A percentile compares a stretch with the other conserved stretches of the same genome.
phyloP scores from a whole-genome alignment of 2,888 invertebrate species.

The Platycnemis pennipes region DNA sequence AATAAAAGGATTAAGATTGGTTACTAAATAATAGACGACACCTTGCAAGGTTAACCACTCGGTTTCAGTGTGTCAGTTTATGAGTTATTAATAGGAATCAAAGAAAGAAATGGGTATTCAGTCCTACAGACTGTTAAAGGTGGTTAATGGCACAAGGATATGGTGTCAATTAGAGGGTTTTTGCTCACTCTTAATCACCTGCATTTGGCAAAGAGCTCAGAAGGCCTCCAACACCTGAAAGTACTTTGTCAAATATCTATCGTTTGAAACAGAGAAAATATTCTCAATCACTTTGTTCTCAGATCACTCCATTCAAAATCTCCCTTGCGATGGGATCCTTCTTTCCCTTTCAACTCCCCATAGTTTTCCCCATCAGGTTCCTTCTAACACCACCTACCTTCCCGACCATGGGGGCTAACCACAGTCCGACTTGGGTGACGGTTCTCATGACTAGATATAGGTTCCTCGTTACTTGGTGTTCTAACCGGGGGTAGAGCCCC shows the following conservation, averaged over 20 bases:
- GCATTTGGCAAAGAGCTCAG: slow-evolving; percentile 62
- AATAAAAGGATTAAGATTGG: slow-evolving; percentile 75
- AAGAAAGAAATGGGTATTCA: slow-evolving; percentile 45
- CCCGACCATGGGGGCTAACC: slow-evolving; percentile 74
- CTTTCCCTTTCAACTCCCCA: slow-evolving; percentile 52
- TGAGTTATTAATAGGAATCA: slow-evolving; percentile 56
- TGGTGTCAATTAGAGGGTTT: slow-evolving; percentile 46
- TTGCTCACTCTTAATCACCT: slow-evolving; percentile 66
- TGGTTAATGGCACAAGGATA: slow-evolving; percentile 54
- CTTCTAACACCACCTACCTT: slow-evolving; percentile 73
- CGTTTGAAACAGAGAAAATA: slow-evolving; percentile 56
- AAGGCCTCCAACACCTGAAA: slow-evolving; percentile 66
- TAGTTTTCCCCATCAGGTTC: slow-evolving; percentile 48
- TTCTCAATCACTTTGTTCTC: slow-evolving; percentile 56
- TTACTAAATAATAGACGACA: slow-evolving; percentile 72
- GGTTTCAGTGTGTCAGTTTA: slow-evolving; percentile 66
- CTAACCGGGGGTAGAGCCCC: slow-evolving; percentile 72
- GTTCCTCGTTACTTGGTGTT: slow-evolving; percentile 74
- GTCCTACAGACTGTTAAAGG: slow-evolving; percentile 25
- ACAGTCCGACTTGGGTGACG: slow-evolving; percentile 75
- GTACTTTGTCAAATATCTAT: slow-evolving; percentile 56
- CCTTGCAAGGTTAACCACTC: slow-evolving; percentile 68
- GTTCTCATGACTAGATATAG: slow-evolving; percentile 76
- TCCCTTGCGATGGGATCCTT: slow-evolving; percentile 66
- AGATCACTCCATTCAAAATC: slow-evolving; percentile 65